phyloP scores from a whole-genome alignment of 2,888 invertebrate species.

The Melipona beecheii region DNA sequence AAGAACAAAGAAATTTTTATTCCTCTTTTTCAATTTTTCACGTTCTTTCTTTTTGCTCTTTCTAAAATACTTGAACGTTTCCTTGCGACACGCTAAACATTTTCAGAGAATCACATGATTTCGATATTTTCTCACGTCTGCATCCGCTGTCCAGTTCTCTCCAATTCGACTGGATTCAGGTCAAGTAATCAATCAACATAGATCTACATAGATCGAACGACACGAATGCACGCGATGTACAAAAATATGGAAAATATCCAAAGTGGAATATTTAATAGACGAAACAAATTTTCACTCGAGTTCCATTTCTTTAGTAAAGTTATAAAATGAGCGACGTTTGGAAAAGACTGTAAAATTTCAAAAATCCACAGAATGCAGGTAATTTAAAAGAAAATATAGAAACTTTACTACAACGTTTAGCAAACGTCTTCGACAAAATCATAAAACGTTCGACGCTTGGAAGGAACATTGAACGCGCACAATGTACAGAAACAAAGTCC shows the following conservation, averaged over 20 bases:
- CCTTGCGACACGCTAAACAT: neutral
- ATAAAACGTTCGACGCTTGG: neutral
- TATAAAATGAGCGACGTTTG: no score
- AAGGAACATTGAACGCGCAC: neutral
- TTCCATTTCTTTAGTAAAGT: no score
- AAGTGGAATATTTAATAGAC: neutral
- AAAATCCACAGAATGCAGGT: no score
- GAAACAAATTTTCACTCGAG: no score
- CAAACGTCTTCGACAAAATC: no score
- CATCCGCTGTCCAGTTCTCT: constrained; percentile 18
- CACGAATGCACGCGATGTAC: neutral
- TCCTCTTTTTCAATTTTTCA: neutral
- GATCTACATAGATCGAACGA: neutral
- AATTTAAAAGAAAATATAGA: no score
- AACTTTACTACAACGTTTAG: neutral
- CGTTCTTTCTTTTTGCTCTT: no score
- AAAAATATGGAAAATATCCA: neutral
- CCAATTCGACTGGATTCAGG: constrained; percentile 19
- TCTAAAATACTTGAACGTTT: neutral
- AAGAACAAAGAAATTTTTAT: no score
- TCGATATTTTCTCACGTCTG: constrained; percentile 23
- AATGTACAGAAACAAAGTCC: no score
- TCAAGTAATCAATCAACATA: neutral
- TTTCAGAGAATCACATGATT: neutral
- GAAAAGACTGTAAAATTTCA: no score